These are phyloP conservation scores for Cricetomys ansorgei DNA, from an alignment of 2,113 vertebrate genomes.

Conservation along the genomic window DNA sequence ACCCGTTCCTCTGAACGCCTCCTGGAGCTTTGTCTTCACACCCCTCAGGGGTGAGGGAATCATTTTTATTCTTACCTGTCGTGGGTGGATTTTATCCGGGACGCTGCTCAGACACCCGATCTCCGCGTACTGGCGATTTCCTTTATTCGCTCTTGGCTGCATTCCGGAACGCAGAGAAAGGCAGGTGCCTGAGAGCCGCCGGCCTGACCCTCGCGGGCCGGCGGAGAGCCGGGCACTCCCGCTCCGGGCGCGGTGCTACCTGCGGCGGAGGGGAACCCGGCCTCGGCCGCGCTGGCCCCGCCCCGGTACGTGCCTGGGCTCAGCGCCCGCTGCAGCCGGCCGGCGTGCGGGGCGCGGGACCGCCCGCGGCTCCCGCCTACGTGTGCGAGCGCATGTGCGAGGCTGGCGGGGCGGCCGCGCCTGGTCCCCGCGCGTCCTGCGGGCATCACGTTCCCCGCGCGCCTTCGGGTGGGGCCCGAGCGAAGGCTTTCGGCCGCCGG, in stretches of 20 bases:
- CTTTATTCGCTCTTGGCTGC: conserved; percentile 63
- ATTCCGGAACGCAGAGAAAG: conserved; percentile 29
- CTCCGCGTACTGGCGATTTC: conserved; percentile 71
- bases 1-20: not conserved
- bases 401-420: not conserved
- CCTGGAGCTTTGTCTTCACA: conserved; percentile 51
- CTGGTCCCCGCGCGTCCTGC: not conserved
- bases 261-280: not conserved
- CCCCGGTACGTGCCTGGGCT: conserved; percentile 84
- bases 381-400: conserved; percentile 82
- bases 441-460: not conserved
- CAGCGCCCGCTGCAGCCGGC: conserved; percentile 48
- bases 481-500: not conserved
- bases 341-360: not conserved
- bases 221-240: not conserved
- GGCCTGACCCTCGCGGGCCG: not conserved
- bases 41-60: conserved; percentile 14
- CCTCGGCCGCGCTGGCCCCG: conserved; percentile 44
- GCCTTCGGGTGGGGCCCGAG: not conserved
- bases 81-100: conserved; percentile 53
- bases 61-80: conserved; percentile 78
- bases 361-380: conserved; percentile 68
- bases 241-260: not conserved
- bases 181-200: conserved; percentile 70
- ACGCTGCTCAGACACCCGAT: conserved; percentile 75